These are phyloP conservation scores for Scaptomyza parva DNA, from an alignment of 2,888 invertebrate species.

Conservation along the genomic window DNA sequence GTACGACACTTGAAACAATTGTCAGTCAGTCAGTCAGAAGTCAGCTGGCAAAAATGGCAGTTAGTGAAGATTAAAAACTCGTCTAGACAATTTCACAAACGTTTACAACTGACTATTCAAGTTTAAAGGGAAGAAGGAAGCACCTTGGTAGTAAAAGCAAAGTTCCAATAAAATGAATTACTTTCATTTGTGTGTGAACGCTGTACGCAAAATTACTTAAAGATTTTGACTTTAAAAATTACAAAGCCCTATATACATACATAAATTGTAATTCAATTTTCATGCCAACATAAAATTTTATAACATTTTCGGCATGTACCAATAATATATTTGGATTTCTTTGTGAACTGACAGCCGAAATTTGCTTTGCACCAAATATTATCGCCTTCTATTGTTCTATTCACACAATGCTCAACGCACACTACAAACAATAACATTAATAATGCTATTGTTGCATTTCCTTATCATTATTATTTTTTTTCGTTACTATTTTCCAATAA, in stretches of 20 bases:
- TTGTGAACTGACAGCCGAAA: constrained; percentile 31
- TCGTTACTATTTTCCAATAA: constrained; percentile 39
- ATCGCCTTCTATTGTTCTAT: constrained; percentile 44
- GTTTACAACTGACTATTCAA: neutral
- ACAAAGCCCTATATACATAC: constrained; percentile 11
- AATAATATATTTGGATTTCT: neutral
- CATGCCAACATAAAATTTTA: constrained; percentile 10
- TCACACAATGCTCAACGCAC: constrained; percentile 31
- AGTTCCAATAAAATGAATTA: constrained; percentile 14
- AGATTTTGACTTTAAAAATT: neutral
- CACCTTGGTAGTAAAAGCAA: neutral
- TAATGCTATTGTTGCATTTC: constrained; percentile 34
- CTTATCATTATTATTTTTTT: constrained; percentile 40
- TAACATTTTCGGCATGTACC: constrained; percentile 10
- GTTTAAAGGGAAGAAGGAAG: too few relatives aligned
- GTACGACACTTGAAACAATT: constrained; percentile 67
- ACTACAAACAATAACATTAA: constrained; percentile 26
- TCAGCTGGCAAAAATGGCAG: constrained; percentile 49
- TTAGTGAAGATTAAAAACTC: constrained; percentile 55
- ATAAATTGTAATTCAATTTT: constrained; percentile 13
- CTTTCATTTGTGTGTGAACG: constrained; percentile 25
- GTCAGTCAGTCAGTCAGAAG: constrained; percentile 33
- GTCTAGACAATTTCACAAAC: constrained; percentile 34
- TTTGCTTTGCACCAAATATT: constrained; percentile 50
- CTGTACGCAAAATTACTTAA: neutral